Percentiles rank a stretch among this genome's conserved stretches.
Conservation (phyloP, 1,140 invertebrate genomes). For the Mizuhopecten yessoensis region DNA sequence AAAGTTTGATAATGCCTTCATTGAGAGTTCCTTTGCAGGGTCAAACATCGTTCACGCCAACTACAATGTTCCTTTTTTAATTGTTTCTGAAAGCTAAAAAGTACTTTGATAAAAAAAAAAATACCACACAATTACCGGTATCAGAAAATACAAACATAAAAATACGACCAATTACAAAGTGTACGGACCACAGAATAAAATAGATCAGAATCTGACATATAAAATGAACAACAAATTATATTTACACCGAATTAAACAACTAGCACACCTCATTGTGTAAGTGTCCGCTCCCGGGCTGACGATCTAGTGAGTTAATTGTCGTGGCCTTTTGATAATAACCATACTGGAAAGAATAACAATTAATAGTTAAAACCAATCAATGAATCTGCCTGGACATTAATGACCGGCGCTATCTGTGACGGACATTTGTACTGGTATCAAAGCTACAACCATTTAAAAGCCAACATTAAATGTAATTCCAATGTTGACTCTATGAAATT, state of each 20-base stretch:
- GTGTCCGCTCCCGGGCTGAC: not conserved
- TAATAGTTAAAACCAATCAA: slow-evolving; percentile 39
- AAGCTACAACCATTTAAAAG: slow-evolving; percentile 28
- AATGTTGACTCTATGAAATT: slow-evolving; percentile 26
- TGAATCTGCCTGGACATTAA: slow-evolving; percentile 20
- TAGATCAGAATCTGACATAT: not conserved
- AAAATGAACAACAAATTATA: slow-evolving; percentile 40
- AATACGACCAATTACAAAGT: not conserved
- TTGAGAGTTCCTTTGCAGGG: not conserved
- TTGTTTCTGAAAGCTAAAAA: not conserved
- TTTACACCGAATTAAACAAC: slow-evolving; percentile 24
- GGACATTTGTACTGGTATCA: slow-evolving; percentile 22
- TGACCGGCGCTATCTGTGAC: not conserved
- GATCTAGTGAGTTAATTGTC: slow-evolving; percentile 20
- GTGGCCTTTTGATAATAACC: slow-evolving; percentile 11
- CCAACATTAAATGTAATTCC: slow-evolving; percentile 24
- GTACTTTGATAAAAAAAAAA: not conserved
- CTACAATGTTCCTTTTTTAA: not conserved
- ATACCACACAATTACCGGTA: slow-evolving; percentile 23
- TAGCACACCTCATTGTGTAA: slow-evolving; percentile 9
- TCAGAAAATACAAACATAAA: not conserved
- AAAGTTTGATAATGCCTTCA: not conserved
- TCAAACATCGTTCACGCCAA: not conserved
- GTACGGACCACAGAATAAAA: not conserved
- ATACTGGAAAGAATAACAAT: not conserved